phyloP scores from a whole-genome alignment of 2,113 vertebrate species.

The Thamnaconus septentrionalis region DNA sequence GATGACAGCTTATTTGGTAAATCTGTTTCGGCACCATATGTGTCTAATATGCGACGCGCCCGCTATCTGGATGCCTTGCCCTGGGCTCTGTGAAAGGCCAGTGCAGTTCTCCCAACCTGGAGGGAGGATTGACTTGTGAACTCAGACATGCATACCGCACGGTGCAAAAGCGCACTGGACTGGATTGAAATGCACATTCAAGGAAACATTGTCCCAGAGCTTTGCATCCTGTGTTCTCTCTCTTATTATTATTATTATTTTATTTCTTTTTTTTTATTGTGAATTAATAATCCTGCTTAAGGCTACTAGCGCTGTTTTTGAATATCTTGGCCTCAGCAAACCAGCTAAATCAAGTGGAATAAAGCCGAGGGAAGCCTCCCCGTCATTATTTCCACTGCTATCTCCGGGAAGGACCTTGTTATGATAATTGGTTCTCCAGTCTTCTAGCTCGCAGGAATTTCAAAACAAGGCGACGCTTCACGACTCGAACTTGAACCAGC shows the following conservation, averaged over 20 bases:
- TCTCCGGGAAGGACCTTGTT: constrained; percentile 73
- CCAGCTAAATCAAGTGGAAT: constrained; percentile 72
- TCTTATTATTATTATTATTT: constrained; percentile 10
- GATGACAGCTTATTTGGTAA: constrained; percentile 77
- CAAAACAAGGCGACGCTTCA: constrained; percentile 62
- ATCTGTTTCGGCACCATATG: constrained; percentile 77
- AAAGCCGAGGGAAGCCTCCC: constrained; percentile 34
- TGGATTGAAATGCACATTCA: constrained; percentile 67
- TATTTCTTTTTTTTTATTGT: constrained; percentile 39
- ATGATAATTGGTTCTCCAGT: constrained; percentile 75
- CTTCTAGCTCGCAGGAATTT: constrained; percentile 46
- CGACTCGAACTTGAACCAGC: constrained; percentile 80
- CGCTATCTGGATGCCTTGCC: constrained; percentile 55
- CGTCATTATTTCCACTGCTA: constrained; percentile 58
- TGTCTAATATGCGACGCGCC: constrained; percentile 61
- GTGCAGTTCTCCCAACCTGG: constrained; percentile 66
- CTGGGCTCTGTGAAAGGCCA: constrained; percentile 56
- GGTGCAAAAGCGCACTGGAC: constrained; percentile 64
- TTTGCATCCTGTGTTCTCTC: constrained; percentile 18
- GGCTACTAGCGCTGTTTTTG: constrained; percentile 63
- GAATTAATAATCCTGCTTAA: constrained; percentile 65
- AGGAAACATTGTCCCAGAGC: constrained; percentile 47
- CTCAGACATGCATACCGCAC: constrained; percentile 54
- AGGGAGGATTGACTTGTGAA: constrained; percentile 63
- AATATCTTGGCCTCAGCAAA: constrained; percentile 53